These are phyloP conservation scores for Physocephala rufipes DNA, from an alignment of 2,888 invertebrate species.

Conservation along the genomic window DNA sequence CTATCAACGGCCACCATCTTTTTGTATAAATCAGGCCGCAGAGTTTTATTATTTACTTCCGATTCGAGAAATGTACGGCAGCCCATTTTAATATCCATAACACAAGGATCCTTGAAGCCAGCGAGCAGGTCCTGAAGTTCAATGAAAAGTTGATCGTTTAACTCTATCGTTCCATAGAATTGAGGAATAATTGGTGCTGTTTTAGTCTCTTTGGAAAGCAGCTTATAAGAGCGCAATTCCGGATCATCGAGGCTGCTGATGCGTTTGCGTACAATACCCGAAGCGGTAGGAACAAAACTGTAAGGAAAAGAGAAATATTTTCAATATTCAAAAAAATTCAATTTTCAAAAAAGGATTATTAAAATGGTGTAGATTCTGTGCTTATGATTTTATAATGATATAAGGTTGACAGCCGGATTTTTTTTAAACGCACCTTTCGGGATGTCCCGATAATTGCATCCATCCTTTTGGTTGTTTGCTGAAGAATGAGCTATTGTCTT, in stretches of 20 bases:
- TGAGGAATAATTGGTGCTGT: conserved; percentile 74
- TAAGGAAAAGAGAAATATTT: conserved; percentile 41
- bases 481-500: conserved; percentile 59
- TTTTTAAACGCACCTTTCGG: conserved; percentile 69
- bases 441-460: conserved; percentile 94
- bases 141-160: conserved; percentile 83
- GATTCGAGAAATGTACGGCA: conserved; percentile 94
- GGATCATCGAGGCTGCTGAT: conserved; percentile 77
- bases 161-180: conserved; percentile 82
- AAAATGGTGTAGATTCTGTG: no score
- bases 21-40: conserved; percentile 88
- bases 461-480: conserved; percentile 68
- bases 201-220: conserved; percentile 76
- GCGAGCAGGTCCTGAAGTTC: conserved; percentile 94
- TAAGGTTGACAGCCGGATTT: no score
- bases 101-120: conserved; percentile 89
- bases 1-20: conserved; percentile 96
- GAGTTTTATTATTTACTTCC: conserved; percentile 88
- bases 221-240: conserved; percentile 82
- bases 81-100: conserved; percentile 98
- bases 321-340: no score
- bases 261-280: conserved; percentile 94
- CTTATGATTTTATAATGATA: no score
- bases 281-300: conserved; percentile 90
- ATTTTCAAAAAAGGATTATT: no score